A percentile compares a stretch with the other conserved stretches of the same genome.
These are phyloP conservation scores for Ischnura elegans DNA, from an alignment of 2,888 invertebrate genomes.

Conservation along the genomic window DNA sequence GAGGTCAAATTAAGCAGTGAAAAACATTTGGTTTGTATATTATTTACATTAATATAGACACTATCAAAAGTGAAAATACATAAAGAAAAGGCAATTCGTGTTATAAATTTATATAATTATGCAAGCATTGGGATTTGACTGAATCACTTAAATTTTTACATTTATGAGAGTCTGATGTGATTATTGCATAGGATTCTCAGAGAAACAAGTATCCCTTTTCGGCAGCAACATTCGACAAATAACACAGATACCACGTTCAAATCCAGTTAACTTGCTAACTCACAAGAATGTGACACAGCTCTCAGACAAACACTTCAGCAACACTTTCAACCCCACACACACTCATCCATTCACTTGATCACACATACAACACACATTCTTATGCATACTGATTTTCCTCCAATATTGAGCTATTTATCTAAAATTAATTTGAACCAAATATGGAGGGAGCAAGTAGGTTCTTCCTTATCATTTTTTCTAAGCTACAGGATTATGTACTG, in stretches of 20 bases:
- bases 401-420: neutral
- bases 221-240: constrained; percentile 48
- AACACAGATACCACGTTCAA: constrained; percentile 28
- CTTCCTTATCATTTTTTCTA: neutral
- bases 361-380: neutral
- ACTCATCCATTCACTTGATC: neutral
- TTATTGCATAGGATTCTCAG: neutral
- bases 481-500: constrained; percentile 8
- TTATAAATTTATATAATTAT: neutral
- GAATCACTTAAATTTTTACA: neutral
- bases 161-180: neutral
- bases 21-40: neutral
- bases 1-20: neutral
- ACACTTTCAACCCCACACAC: neutral
- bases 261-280: neutral
- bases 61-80: neutral
- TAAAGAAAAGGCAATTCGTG: neutral
- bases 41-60: neutral
- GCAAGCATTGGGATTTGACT: neutral
- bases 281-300: constrained; percentile 10
- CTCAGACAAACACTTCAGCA: neutral
- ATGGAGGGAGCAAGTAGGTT: neutral
- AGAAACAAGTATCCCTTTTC: neutral
- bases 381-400: neutral
- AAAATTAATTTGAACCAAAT: neutral